Evolutionary conservation across 2,888 invertebrate species (phyloP).

Genomic region (Pachydiplax longipennis): DNA sequence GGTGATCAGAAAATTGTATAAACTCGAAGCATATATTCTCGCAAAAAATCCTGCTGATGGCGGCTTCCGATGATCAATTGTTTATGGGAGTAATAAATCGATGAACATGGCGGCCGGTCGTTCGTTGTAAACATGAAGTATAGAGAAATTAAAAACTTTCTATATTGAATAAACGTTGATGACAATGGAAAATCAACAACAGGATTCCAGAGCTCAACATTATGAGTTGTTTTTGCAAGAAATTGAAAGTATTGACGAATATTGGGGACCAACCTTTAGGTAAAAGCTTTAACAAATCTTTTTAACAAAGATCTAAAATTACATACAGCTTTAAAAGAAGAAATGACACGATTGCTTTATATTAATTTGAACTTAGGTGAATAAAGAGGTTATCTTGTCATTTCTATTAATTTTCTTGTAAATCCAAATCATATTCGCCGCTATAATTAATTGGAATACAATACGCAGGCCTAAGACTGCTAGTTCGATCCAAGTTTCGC

Average conservation of each 20-base stretch:
- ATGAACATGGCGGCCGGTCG: background rate
- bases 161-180: background rate
- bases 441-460: background rate
- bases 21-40: no score
- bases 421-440: slow-evolving; percentile 3
- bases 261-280: slow-evolving; percentile 90
- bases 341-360: background rate
- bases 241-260: slow-evolving; percentile 90
- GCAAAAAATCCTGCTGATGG: background rate
- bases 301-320: background rate
- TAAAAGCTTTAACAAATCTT: slow-evolving; percentile 56
- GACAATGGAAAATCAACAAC: slow-evolving; percentile 38
- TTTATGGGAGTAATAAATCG: background rate
- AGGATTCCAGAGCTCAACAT: slow-evolving; percentile 58
- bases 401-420: background rate
- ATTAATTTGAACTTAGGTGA: no score
- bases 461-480: slow-evolving; percentile 28
- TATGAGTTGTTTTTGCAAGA: slow-evolving; percentile 73
- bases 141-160: background rate
- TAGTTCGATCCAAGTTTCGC: slow-evolving; percentile 48
- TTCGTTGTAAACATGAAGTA: background rate
- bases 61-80: background rate
- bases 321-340: no score
- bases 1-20: no score
- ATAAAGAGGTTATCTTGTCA: no score